phyloP scores from a whole-genome alignment of 2,113 vertebrate genomes.

The Dicrurus megarhynchus region DNA sequence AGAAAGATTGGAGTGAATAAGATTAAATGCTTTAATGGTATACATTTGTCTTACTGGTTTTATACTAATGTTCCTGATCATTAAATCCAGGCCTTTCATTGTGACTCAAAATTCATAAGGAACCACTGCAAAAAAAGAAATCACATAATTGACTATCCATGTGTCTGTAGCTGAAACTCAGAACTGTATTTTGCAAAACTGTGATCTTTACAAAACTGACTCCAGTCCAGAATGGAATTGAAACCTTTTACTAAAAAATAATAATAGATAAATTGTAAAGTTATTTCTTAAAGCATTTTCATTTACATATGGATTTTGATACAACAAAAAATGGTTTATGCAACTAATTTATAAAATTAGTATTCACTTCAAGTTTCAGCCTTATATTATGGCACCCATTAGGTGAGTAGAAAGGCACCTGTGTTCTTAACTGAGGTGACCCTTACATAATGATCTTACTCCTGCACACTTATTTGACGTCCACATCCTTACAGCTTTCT shows the following conservation, averaged over 20 bases:
- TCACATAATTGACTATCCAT: not conserved
- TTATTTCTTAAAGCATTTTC: not conserved
- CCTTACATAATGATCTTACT: not conserved
- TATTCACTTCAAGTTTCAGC: not conserved
- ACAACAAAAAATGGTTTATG: rapidly evolving
- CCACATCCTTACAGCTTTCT: not conserved
- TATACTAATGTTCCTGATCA: not conserved
- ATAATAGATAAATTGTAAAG: not conserved
- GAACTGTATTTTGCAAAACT: not conserved
- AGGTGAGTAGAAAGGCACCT: not conserved
- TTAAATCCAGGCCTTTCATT: not conserved
- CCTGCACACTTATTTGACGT: not conserved
- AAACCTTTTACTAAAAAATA: rapidly evolving
- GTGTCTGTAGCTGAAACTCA: not conserved
- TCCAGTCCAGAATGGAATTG: not conserved
- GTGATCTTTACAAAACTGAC: not conserved
- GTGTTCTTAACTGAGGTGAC: not conserved
- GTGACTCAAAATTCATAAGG: not conserved
- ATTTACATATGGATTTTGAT: not conserved
- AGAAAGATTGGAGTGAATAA: not conserved
- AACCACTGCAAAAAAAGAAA: not conserved
- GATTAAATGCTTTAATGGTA: not conserved
- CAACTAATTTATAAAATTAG: not conserved
- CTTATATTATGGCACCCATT: not conserved
- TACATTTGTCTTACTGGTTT: not conserved